Evolutionary conservation across 2,888 invertebrate species (phyloP).

Genomic region (Bombylius major): DNA sequence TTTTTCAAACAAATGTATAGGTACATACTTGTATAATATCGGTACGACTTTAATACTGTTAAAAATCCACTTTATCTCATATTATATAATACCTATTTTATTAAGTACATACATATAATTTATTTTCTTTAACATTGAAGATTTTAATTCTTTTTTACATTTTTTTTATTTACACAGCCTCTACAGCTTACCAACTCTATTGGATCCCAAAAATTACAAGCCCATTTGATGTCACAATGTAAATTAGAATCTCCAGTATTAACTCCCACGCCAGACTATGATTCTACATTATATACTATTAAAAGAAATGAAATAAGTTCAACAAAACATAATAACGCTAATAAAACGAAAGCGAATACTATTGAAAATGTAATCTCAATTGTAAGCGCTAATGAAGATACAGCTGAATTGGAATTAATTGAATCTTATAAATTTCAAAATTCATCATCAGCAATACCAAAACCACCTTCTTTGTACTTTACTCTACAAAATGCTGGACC

Average conservation of each 20-base stretch:
- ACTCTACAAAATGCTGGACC: constrained; percentile 43
- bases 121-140: too few relatives aligned
- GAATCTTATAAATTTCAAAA: constrained; percentile 62
- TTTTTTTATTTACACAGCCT: too few relatives aligned
- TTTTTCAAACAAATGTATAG: too few relatives aligned
- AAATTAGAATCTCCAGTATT: constrained; percentile 16
- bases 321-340: constrained; percentile 4
- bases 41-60: too few relatives aligned
- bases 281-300: constrained; percentile 27
- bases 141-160: too few relatives aligned
- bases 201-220: too few relatives aligned
- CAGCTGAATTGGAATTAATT: constrained; percentile 61
- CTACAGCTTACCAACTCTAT: too few relatives aligned
- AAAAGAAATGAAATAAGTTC: constrained; percentile 6
- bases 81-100: too few relatives aligned
- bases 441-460: constrained; percentile 46
- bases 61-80: too few relatives aligned
- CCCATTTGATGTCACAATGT: too few relatives aligned
- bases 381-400: constrained; percentile 34
- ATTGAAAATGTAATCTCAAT: constrained; percentile 21
- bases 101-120: too few relatives aligned
- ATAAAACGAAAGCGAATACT: constrained; percentile 8
- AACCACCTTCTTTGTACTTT: constrained; percentile 59
- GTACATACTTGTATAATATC: too few relatives aligned
- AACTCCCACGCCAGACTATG: constrained; percentile 44